Evolutionary conservation across 2,797 vertebrate genomes (phyloP).

Genomic region (Carcharodon carcharias): DNA sequence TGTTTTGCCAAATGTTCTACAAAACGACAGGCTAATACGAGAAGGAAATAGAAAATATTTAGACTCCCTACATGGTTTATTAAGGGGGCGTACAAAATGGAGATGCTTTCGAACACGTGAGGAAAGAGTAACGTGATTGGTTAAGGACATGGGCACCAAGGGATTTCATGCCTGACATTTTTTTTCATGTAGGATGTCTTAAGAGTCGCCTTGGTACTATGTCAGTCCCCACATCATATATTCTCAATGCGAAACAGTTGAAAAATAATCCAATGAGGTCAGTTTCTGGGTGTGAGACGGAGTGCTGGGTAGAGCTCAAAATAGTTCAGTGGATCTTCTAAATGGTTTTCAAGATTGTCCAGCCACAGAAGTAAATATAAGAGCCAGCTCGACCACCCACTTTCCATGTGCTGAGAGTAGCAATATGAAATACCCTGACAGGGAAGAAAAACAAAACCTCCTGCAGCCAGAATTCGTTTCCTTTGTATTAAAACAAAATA

Average conservation of each 20-base stretch:
- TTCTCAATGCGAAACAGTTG: background rate
- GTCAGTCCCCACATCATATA: background rate
- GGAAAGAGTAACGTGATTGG: background rate
- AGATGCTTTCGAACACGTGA: no score
- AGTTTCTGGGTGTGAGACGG: background rate
- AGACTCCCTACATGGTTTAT: constrained; percentile 59
- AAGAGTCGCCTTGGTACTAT: background rate
- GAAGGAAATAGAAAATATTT: constrained; percentile 70
- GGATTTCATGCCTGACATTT: background rate
- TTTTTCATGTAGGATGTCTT: background rate
- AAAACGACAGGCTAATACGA: constrained; percentile 75
- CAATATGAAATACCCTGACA: background rate
- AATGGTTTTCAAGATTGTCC: background rate
- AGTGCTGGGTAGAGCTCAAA: background rate
- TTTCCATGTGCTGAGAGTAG: background rate
- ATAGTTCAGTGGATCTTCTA: background rate
- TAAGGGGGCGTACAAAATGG: no score
- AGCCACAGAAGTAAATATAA: background rate
- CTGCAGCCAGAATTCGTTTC: background rate
- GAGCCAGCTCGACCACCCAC: background rate
- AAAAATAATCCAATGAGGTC: background rate
- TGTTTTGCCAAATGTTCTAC: constrained; percentile 64
- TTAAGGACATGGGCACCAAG: background rate
- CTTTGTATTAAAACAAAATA: background rate
- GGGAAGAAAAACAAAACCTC: background rate